Conservation (phyloP, 2,797 vertebrate species). For the Clamator glandarius region DNA sequence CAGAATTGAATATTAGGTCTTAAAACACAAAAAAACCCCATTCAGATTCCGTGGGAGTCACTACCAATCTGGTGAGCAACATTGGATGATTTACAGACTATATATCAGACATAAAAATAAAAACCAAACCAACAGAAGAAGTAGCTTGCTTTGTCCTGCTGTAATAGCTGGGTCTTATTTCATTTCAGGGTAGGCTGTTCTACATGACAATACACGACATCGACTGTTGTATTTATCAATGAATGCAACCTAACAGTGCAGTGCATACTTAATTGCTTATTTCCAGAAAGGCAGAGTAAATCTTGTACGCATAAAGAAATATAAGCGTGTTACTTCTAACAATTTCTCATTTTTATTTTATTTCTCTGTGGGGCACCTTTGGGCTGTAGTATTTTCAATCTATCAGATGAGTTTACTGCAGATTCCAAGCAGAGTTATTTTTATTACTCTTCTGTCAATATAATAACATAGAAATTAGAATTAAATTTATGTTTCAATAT, state of each 20-base stretch:
- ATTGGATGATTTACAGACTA: background rate
- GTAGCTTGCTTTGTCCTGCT: background rate
- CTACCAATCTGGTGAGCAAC: background rate
- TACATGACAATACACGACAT: fast-evolving
- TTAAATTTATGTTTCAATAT: slow-evolving; percentile 43
- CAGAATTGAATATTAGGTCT: background rate
- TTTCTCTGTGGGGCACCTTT: background rate
- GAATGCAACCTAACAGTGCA: background rate
- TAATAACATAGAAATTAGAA: slow-evolving; percentile 38
- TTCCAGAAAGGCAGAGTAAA: background rate
- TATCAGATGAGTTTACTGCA: background rate
- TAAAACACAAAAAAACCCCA: background rate
- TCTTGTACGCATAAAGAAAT: background rate
- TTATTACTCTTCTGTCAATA: slow-evolving; percentile 43
- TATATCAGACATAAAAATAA: background rate
- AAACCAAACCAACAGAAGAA: background rate
- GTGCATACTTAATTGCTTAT: background rate
- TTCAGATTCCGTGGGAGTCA: background rate
- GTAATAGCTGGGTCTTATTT: background rate
- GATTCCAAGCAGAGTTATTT: slow-evolving; percentile 14
- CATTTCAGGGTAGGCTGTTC: background rate
- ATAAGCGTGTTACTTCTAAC: background rate
- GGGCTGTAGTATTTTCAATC: background rate
- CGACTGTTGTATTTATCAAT: background rate
- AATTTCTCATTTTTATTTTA: background rate